Evolutionary conservation across 1,140 invertebrate species (phyloP).

Genomic region (Nasonia vitripennis): DNA sequence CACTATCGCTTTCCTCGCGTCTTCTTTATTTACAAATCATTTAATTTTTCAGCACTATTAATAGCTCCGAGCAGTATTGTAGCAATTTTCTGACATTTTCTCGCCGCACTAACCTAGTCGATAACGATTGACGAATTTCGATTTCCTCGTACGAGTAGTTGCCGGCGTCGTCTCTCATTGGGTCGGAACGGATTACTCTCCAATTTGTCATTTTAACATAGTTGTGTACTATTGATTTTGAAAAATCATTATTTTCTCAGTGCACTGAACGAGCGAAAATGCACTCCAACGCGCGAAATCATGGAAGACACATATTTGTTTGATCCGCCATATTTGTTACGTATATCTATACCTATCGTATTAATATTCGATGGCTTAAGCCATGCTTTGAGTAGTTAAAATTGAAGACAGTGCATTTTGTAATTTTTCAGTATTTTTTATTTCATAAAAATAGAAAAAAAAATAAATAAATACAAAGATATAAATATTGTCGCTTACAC

Average conservation of each 20-base stretch:
- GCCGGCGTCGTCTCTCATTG: neutral
- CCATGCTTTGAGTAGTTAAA: too few relatives aligned
- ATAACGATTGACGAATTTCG: neutral
- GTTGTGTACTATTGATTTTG: neutral
- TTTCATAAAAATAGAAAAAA: conserved; percentile 21
- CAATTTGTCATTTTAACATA: conserved; percentile 36
- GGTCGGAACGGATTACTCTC: neutral
- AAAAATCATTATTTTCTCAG: neutral
- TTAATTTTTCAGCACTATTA: neutral
- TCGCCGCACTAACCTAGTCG: conserved; percentile 25
- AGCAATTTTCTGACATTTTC: neutral
- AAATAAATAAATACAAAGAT: conserved; percentile 27
- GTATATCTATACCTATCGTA: too few relatives aligned
- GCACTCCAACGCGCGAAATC: neutral
- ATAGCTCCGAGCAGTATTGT: neutral
- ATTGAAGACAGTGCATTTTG: too few relatives aligned
- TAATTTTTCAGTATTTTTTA: conserved; percentile 24
- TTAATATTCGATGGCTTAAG: too few relatives aligned
- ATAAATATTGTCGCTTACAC: neutral
- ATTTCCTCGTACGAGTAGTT: conserved; percentile 6
- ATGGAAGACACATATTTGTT: neutral
- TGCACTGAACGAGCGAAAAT: neutral
- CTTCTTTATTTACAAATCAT: neutral
- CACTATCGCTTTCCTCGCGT: too few relatives aligned
- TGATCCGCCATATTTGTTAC: neutral